Conservation (phyloP, 1,140 invertebrate species). For the Drosophila fuyamai region DNA sequence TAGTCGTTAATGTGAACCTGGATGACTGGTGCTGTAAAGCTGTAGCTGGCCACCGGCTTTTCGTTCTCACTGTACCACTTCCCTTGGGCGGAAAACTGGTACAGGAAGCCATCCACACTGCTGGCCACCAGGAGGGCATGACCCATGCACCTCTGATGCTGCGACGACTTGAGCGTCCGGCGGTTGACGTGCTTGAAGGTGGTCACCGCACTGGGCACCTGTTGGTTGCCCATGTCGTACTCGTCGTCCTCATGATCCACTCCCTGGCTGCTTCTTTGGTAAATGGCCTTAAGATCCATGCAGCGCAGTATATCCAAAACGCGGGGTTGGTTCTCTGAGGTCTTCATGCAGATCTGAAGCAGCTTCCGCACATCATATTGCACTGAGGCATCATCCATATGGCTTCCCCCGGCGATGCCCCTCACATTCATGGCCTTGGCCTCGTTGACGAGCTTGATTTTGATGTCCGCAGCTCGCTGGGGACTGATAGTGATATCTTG, state of each 20-base stretch:
- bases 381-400: slow-evolving; percentile 63
- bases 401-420: slow-evolving; percentile 61
- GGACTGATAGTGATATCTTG: slow-evolving; percentile 77
- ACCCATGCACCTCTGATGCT: slow-evolving; percentile 73
- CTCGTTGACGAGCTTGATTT: slow-evolving; percentile 81
- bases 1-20: slow-evolving; percentile 89
- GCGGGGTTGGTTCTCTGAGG: slow-evolving; percentile 65
- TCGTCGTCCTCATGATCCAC: slow-evolving; percentile 64
- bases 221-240: slow-evolving; percentile 82
- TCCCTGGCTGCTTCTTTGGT: slow-evolving; percentile 62
- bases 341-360: slow-evolving; percentile 79
- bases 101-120: slow-evolving; percentile 79
- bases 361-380: slow-evolving; percentile 79
- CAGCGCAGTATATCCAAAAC: slow-evolving; percentile 76
- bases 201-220: slow-evolving; percentile 76
- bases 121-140: slow-evolving; percentile 76
- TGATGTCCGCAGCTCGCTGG: slow-evolving; percentile 73
- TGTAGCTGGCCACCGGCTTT: slow-evolving; percentile 86
- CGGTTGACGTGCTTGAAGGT: slow-evolving; percentile 77
- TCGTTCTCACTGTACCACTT: slow-evolving; percentile 84
- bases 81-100: slow-evolving; percentile 80
- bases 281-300: slow-evolving; percentile 80
- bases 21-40: slow-evolving; percentile 90
- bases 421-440: slow-evolving; percentile 83
- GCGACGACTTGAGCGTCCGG: slow-evolving; percentile 69